phyloP scores from a whole-genome alignment of 2,888 invertebrate genomes.

The Nomada fabriciana region DNA sequence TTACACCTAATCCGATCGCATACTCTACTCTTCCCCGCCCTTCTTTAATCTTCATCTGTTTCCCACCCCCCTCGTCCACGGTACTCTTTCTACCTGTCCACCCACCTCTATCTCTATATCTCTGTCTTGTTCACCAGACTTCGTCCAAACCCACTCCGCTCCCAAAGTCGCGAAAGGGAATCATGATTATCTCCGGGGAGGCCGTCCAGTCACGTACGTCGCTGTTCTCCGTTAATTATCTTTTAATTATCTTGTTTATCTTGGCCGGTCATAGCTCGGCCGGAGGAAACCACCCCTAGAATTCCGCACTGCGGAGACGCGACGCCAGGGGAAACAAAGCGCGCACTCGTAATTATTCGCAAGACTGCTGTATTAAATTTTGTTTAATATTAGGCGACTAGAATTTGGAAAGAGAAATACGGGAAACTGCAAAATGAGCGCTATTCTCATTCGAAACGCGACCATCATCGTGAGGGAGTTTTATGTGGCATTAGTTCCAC shows the following conservation, averaged over 20 bases:
- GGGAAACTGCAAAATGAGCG: no score
- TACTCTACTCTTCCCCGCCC: conserved; percentile 12
- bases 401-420: no score
- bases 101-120: conserved; percentile 20
- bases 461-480: not conserved
- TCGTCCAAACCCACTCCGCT: conserved; percentile 30
- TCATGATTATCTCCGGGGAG: conserved; percentile 59
- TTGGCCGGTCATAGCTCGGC: conserved; percentile 63
- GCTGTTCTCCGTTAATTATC: conserved; percentile 80
- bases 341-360: conserved; percentile 8
- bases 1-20: conserved; percentile 42
- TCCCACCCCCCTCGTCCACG: conserved; percentile 24
- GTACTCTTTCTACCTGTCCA: conserved; percentile 4
- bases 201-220: conserved; percentile 71
- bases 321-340: not conserved
- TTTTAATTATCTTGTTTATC: conserved; percentile 83
- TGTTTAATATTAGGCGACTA: no score
- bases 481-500: conserved; percentile 1
- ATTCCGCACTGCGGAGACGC: conserved; percentile 44
- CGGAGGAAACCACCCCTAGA: conserved; percentile 41
- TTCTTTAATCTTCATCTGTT: conserved; percentile 52
- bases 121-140: conserved; percentile 22
- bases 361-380: not conserved
- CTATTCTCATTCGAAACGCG: not conserved
- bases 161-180: conserved; percentile 49